These are phyloP conservation scores for Onchidella celtica DNA, from an alignment of 2,888 invertebrate species.

Conservation along the genomic window DNA sequence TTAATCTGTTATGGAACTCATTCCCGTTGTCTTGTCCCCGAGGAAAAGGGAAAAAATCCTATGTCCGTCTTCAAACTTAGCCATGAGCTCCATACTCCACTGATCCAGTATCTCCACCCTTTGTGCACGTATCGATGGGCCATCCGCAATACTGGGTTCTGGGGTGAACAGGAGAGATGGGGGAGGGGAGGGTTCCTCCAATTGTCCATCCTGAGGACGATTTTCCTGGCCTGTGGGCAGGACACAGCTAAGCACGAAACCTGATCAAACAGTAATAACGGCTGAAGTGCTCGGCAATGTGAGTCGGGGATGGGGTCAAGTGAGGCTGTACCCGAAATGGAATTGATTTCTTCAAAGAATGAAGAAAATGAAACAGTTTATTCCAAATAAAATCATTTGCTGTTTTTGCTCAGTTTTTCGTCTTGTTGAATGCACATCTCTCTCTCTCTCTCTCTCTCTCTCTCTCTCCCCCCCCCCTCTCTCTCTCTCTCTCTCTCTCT, in stretches of 20 bases:
- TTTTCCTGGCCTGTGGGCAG: slow-evolving; percentile 8
- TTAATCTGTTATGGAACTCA: too few relatives aligned
- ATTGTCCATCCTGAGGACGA: not conserved
- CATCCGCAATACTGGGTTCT: slow-evolving; percentile 1
- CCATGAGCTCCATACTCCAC: not conserved
- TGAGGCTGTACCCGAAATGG: slow-evolving; percentile 11
- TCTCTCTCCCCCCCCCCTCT: slow-evolving; percentile 1
- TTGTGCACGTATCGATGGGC: not conserved
- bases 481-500: not conserved
- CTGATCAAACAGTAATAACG: slow-evolving; percentile 39
- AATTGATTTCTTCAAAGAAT: slow-evolving; percentile 26
- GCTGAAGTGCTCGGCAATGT: slow-evolving; percentile 19
- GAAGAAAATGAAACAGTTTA: slow-evolving; percentile 28
- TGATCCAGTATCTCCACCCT: not conserved
- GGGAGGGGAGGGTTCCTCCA: too few relatives aligned
- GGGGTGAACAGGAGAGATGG: too few relatives aligned
- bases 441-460: slow-evolving; percentile 20
- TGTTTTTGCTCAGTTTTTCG: not conserved
- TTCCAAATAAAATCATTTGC: slow-evolving; percentile 20
- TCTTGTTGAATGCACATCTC: not conserved
- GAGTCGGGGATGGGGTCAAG: slow-evolving; percentile 32
- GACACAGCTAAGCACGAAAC: not conserved
- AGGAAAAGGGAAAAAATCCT: not conserved
- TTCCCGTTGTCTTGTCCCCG: too few relatives aligned
- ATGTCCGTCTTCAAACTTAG: not conserved